Evolutionary conservation across 37 sponge, comb jelly and placozoan genomes (phyloP).

Genomic region (Chondrilla cf. caribensis): DNA sequence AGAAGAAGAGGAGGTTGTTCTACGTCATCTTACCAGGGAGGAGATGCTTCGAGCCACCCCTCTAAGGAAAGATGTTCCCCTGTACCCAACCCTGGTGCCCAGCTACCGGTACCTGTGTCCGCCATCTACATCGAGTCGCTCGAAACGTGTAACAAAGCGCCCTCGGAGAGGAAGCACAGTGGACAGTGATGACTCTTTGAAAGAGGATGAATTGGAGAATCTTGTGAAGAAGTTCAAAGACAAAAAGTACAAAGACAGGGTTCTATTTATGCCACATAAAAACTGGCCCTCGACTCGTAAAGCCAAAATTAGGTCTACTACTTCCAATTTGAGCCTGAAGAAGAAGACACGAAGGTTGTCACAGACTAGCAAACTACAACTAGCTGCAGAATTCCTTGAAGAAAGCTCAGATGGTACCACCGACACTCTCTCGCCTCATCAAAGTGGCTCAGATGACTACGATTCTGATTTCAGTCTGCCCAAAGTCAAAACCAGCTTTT

Average conservation of each 20-base stretch:
- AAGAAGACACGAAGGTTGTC: not conserved
- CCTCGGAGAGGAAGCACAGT: not conserved
- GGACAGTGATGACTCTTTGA: not conserved
- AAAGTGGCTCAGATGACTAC: no score
- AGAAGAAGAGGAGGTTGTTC: not conserved
- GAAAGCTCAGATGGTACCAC: not conserved
- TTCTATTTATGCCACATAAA: no score
- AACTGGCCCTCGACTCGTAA: not conserved
- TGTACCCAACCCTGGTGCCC: no score
- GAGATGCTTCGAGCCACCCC: not conserved
- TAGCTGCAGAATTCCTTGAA: not conserved
- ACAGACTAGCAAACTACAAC: not conserved
- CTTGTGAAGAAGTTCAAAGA: no score
- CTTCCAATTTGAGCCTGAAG: no score
- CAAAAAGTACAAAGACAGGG: no score
- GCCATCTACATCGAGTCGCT: no score
- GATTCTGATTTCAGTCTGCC: not conserved
- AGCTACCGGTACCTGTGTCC: no score
- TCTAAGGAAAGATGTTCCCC: not conserved
- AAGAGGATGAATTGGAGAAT: not conserved
- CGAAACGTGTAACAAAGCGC: no score
- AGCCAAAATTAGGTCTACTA: no score
- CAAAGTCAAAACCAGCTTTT: not conserved
- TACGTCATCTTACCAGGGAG: not conserved
- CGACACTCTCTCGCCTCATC: not conserved